Conservation (phyloP, 2,888 invertebrate species). For the Papilio gigon region DNA sequence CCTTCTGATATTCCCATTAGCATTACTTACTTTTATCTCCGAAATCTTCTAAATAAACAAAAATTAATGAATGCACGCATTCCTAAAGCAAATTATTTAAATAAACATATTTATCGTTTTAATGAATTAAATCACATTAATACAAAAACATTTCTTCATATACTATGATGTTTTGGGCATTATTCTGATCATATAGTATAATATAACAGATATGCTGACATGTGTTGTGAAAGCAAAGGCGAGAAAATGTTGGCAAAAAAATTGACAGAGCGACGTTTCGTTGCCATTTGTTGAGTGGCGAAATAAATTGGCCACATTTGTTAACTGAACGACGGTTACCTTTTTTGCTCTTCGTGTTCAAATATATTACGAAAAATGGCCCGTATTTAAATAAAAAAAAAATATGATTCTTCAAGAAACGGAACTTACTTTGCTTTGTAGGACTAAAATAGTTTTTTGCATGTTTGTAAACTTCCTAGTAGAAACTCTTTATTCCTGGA, state of each 20-base stretch:
- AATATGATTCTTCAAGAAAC: conserved; percentile 4
- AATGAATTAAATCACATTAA: too few relatives aligned
- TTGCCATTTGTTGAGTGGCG: conserved; percentile 35
- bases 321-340: conserved; percentile 35
- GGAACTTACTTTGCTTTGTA: conserved; percentile 7
- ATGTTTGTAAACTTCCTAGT: not conserved
- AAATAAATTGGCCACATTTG: conserved; percentile 39
- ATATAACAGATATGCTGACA: not conserved
- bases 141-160: too few relatives aligned
- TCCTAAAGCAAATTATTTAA: too few relatives aligned
- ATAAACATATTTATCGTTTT: not conserved
- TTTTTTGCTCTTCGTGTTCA: conserved; percentile 34
- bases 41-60: not conserved
- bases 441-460: not conserved
- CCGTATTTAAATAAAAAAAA: conserved; percentile 24
- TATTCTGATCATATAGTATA: not conserved
- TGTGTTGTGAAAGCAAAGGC: conserved; percentile 17
- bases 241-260: conserved; percentile 35
- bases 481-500: not conserved
- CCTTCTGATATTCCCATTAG: not conserved
- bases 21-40: not conserved
- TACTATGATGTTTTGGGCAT: not conserved
- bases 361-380: conserved; percentile 30
- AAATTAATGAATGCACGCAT: too few relatives aligned
- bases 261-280: conserved; percentile 34